Percentiles rank a stretch among this genome's conserved stretches.
Evolutionary conservation across 2,888 invertebrate species (phyloP).

Genomic region (Thysanoteuthis rhombus): DNA sequence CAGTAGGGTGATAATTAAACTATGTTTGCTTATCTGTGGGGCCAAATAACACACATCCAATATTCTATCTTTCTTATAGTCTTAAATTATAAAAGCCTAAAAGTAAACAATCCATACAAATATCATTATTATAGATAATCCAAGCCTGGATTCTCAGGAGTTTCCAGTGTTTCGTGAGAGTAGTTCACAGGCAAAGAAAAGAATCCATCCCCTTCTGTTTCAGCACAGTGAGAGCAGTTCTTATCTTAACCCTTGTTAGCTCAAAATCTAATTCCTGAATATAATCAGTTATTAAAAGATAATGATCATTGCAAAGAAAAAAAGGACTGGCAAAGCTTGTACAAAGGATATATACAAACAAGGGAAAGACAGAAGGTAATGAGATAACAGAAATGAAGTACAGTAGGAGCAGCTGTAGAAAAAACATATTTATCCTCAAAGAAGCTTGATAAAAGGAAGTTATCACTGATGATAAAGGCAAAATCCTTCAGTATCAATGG

Average conservation of each 20-base stretch:
- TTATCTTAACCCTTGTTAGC: background rate
- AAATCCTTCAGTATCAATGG: background rate
- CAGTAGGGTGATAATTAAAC: too few relatives aligned
- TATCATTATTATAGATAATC: constrained; percentile 1
- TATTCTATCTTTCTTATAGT: too few relatives aligned
- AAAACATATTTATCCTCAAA: background rate
- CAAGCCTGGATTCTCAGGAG: background rate
- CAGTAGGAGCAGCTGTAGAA: background rate
- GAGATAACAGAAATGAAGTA: background rate
- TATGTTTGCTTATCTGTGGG: too few relatives aligned
- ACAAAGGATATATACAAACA: background rate
- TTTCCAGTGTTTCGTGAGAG: background rate
- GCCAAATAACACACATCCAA: too few relatives aligned
- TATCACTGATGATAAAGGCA: background rate
- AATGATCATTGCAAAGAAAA: background rate
- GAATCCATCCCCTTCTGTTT: background rate
- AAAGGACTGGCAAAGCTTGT: background rate
- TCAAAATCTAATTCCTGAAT: background rate
- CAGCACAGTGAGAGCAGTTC: background rate
- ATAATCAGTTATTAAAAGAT: background rate
- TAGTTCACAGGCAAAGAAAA: background rate
- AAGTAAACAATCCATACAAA: too few relatives aligned
- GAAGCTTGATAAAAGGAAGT: background rate
- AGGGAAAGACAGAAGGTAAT: background rate
- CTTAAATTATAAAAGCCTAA: too few relatives aligned